Evolutionary conservation across 2,888 invertebrate genomes (phyloP).

Genomic region (Scelioninae gen. 2): DNA sequence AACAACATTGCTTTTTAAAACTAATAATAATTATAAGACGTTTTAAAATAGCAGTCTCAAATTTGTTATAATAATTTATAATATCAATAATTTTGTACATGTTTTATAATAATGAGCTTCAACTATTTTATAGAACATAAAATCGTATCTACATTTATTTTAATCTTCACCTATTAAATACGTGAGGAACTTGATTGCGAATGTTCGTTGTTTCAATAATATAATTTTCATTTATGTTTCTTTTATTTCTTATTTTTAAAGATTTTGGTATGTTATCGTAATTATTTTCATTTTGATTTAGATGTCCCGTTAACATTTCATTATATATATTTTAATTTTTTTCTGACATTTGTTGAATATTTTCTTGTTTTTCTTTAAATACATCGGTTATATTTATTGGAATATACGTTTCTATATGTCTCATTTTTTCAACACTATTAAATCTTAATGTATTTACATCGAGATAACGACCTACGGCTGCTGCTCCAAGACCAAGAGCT

Average conservation of each 20-base stretch:
- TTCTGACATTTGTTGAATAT: not conserved
- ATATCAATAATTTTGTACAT: not conserved
- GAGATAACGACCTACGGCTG: slow-evolving; percentile 84
- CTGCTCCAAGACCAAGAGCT: slow-evolving; percentile 87
- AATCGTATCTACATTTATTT: not conserved
- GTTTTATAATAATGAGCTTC: not conserved
- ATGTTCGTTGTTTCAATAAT: not conserved
- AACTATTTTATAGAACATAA: no score
- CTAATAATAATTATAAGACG: no score
- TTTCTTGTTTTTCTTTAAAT: not conserved
- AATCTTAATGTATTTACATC: slow-evolving; percentile 80
- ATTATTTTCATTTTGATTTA: no score
- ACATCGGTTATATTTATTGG: slow-evolving; percentile 6
- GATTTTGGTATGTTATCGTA: no score
- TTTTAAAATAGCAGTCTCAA: no score
- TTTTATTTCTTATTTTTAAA: not conserved
- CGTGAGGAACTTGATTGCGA: not conserved
- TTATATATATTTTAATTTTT: no score
- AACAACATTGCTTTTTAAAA: no score
- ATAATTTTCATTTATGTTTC: not conserved
- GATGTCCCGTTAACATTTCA: no score
- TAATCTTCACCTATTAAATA: not conserved
- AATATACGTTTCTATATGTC: slow-evolving; percentile 73
- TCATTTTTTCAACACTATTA: slow-evolving; percentile 78
- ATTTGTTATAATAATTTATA: no score